Percentiles rank a stretch among this genome's conserved stretches.
Evolutionary conservation across 2,888 invertebrate genomes (phyloP).

Genomic region (Pteria penguin): DNA sequence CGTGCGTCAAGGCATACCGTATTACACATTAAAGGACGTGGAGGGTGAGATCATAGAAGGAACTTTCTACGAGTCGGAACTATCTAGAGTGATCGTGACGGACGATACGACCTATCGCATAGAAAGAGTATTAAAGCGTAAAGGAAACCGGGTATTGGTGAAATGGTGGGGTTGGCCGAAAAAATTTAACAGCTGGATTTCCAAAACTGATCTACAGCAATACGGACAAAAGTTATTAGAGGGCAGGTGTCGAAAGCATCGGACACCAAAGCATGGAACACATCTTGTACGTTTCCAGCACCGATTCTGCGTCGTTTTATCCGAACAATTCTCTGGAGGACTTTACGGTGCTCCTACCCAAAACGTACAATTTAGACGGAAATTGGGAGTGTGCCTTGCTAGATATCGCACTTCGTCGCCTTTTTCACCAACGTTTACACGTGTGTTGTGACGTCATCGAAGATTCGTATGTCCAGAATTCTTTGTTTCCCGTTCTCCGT

Average conservation of each 20-base stretch:
- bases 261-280: not conserved
- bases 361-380: not conserved
- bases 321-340: not conserved
- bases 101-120: not conserved
- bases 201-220: not conserved
- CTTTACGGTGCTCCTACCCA: not conserved
- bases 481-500: not conserved
- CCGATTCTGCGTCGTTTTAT: not conserved
- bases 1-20: not conserved
- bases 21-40: not conserved
- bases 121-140: not conserved
- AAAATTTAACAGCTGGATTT: slow-evolving; percentile 5
- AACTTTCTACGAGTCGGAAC: not conserved
- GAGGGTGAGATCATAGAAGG: not conserved
- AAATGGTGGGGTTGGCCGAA: slow-evolving; percentile 12
- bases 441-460: slow-evolving; percentile 1
- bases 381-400: not conserved
- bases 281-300: not conserved
- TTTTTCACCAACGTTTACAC: not conserved
- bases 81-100: not conserved
- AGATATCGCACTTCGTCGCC: not conserved
- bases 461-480: not conserved
- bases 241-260: not conserved
- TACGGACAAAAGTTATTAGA: not conserved
- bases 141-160: not conserved